phyloP scores from a whole-genome alignment of 1,140 invertebrate species.

The Tenebrio molitor region DNA sequence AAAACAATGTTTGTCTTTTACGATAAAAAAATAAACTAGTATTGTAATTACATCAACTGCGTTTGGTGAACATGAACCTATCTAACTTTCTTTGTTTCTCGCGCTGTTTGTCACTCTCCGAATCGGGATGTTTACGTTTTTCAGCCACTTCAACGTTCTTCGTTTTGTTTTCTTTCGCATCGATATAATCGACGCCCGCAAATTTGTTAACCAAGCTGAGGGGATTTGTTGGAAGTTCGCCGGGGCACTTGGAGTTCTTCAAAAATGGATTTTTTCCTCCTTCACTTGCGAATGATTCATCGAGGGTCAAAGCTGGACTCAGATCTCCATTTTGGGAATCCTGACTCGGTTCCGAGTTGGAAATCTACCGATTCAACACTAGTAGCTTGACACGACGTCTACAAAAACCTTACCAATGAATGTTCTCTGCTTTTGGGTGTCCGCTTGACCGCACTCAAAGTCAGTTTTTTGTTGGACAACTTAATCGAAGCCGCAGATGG shows the following conservation, averaged over 20 bases:
- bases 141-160: slow-evolving; percentile 52
- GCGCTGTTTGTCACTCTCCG: slow-evolving; percentile 58
- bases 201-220: slow-evolving; percentile 57
- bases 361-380: no score
- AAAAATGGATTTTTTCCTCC: slow-evolving; percentile 55
- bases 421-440: no score
- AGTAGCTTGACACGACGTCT: no score
- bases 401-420: no score
- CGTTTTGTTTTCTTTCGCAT: slow-evolving; percentile 45
- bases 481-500: no score
- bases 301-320: not conserved
- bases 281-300: not conserved
- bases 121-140: slow-evolving; percentile 61
- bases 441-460: no score
- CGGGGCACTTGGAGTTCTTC: slow-evolving; percentile 50
- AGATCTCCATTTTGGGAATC: not conserved
- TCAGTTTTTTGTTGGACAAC: no score
- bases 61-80: slow-evolving; percentile 57
- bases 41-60: not conserved
- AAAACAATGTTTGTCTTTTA: slow-evolving; percentile 27
- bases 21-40: slow-evolving; percentile 16
- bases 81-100: slow-evolving; percentile 63
- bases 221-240: slow-evolving; percentile 44
- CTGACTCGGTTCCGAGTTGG: slow-evolving; percentile 3
- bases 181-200: slow-evolving; percentile 54